phyloP scores from a whole-genome alignment of 2,797 vertebrate species.

The Orestias chungarensis region DNA sequence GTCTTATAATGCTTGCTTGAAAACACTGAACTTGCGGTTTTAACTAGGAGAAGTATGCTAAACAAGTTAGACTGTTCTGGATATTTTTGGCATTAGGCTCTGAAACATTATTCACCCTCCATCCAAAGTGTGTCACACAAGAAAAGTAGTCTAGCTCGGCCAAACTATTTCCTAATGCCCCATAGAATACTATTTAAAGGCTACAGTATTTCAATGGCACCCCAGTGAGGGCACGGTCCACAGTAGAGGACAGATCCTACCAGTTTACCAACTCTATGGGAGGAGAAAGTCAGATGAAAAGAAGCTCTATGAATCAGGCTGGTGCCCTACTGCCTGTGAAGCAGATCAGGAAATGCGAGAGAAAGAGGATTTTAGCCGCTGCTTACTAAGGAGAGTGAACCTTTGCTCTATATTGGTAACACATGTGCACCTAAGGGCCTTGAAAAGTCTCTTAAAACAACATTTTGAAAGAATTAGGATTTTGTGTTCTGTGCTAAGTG shows the following conservation, averaged over 20 bases:
- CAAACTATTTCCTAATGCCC: slow-evolving; percentile 16
- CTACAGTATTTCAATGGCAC: slow-evolving; percentile 25
- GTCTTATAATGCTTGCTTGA: not conserved
- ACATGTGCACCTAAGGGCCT: slow-evolving; percentile 11
- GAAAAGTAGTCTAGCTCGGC: slow-evolving; percentile 11
- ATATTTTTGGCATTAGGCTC: too few species aligned
- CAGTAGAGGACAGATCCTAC: slow-evolving; percentile 33
- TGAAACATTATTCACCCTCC: not conserved
- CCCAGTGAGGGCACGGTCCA: slow-evolving; percentile 35
- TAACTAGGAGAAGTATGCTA: not conserved
- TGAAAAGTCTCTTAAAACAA: not conserved
- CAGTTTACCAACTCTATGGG: slow-evolving; percentile 27
- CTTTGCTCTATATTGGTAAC: slow-evolving; percentile 24
- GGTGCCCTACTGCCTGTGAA: not conserved
- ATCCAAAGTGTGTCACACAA: not conserved
- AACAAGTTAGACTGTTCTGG: too few species aligned
- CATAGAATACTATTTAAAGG: slow-evolving; percentile 40
- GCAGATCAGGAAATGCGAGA: slow-evolving; percentile 33
- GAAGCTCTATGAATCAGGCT: not conserved
- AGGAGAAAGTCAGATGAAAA: slow-evolving; percentile 29
- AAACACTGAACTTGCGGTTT: not conserved
- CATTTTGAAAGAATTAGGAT: not conserved
- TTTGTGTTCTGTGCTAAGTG: not conserved
- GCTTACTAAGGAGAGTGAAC: slow-evolving; percentile 25
- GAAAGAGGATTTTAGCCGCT: slow-evolving; percentile 33